These are phyloP conservation scores for Ivindomyrus marchei DNA, from an alignment of 2,113 vertebrate species.

Conservation along the genomic window DNA sequence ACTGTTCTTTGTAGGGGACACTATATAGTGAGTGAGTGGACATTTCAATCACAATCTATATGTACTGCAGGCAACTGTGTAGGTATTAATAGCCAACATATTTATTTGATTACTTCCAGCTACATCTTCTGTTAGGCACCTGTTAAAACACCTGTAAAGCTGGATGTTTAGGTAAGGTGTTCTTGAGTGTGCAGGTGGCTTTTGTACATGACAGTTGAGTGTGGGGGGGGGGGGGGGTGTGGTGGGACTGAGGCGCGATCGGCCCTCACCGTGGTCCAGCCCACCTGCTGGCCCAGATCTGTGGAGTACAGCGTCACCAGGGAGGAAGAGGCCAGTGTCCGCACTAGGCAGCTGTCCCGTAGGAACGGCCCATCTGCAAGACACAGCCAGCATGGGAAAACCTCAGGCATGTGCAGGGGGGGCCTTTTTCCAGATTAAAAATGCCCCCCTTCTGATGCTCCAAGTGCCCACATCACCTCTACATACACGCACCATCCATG, in stretches of 20 bases:
- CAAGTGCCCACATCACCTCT: not conserved
- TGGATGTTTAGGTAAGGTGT: not conserved
- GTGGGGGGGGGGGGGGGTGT: not conserved
- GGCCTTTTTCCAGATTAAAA: not conserved
- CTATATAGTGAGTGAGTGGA: not conserved
- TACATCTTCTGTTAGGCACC: not conserved
- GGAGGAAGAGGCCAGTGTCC: slow-evolving; percentile 58
- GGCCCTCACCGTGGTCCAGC: slow-evolving; percentile 64
- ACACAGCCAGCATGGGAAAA: not conserved
- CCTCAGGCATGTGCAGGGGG: not conserved
- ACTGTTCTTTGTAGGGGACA: not conserved
- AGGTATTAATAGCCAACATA: not conserved
- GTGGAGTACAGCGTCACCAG: slow-evolving; percentile 65
- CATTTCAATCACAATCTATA: not conserved
- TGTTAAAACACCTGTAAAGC: not conserved
- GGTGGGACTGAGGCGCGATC: slow-evolving; percentile 25
- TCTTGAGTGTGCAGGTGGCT: not conserved
- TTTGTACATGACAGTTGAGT: not conserved
- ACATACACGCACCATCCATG: not conserved
- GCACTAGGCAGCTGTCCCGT: slow-evolving; percentile 53
- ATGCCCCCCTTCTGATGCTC: not conserved
- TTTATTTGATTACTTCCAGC: not conserved
- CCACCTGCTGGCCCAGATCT: slow-evolving; percentile 66
- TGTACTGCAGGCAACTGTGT: not conserved
- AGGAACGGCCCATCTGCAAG: slow-evolving; percentile 54